phyloP scores from a whole-genome alignment of 2,113 vertebrate genomes.

The Paratilapia polleni region DNA sequence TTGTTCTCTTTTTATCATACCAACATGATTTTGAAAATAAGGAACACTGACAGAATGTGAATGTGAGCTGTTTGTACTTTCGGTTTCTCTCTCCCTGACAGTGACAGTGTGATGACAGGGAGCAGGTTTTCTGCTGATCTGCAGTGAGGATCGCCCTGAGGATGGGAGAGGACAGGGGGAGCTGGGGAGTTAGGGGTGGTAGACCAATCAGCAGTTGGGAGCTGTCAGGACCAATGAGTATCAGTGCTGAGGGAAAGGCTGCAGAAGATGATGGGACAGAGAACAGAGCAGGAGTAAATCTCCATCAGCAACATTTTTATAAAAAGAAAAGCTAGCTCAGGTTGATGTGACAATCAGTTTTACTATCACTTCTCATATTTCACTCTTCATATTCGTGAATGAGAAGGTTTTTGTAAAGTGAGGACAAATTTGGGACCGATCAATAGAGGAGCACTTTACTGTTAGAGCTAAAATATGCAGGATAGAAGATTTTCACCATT shows the following conservation, averaged over 20 bases:
- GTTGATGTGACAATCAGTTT: background rate
- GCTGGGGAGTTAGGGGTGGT: background rate
- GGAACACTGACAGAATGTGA: background rate
- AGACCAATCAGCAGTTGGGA: conserved; percentile 52
- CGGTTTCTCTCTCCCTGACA: background rate
- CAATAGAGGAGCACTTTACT: background rate
- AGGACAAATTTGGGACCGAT: background rate
- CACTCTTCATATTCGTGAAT: background rate
- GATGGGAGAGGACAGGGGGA: background rate
- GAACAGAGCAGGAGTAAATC: background rate
- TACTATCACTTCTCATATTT: background rate
- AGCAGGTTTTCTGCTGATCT: conserved; percentile 59
- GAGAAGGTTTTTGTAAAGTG: background rate
- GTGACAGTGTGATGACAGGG: conserved; percentile 56
- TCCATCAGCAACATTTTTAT: background rate
- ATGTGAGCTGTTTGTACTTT: background rate
- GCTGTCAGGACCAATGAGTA: conserved; percentile 62
- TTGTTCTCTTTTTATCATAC: background rate
- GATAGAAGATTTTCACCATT: background rate
- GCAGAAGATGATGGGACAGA: conserved; percentile 44
- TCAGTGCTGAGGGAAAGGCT: conserved; percentile 29
- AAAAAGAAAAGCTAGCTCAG: background rate
- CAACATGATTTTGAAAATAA: background rate
- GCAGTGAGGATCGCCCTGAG: conserved; percentile 10
- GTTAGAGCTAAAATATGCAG: background rate